Evolutionary conservation across 2,888 invertebrate genomes (phyloP), one percentile per base, ranked within the genome.

Genomic region (Dromius quadrimaculatus): DNA sequence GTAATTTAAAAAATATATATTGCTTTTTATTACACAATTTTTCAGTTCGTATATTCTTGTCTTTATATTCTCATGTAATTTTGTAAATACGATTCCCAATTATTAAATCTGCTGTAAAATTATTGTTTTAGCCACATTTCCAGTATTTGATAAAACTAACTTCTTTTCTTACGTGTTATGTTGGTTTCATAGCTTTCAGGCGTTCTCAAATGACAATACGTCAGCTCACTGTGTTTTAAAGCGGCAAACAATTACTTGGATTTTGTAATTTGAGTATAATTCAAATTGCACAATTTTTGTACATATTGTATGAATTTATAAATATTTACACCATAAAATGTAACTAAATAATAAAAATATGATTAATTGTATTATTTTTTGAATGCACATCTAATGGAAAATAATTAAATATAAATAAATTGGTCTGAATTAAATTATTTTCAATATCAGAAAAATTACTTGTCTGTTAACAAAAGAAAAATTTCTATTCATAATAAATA

Each of bases 231-330:
- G 19, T 36, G 17, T 59, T 19, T 36, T 13, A 34, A 59, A 38
- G 38, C 59, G 59, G 59, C 59, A 59, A 36, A 59, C 20, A 11
- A n/a, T n/a, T 34, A 38, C n/a, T 13, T 38, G 3, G 6, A 38
- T 59, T 34, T 36, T 57, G 15, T 59, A 22, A 22, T 47, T 1
- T 17, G 15, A 41, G 11, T 41, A 15, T 6, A n/a, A n/a, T n/a
- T n/a, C n/a, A n/a, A n/a, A 38, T 36, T 59, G 59, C 59, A 59
- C 59, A 59, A 47, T 28, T 6, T 54, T 13, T 54, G 32, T 50
- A 50, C 36, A 59, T 59, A 36, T 11, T 57, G 54, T 57, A 57
- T 34, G 57, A 57, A 34, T 11, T 57, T 32, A 17, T 57, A 32
- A 32, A 2, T 36, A 20, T 36, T 19, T 36, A 36, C 59, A 59